Evolutionary conservation across 1,140 invertebrate genomes (phyloP), one percentile per base, ranked within the genome.

Genomic region (Xylocopa sonorina): DNA sequence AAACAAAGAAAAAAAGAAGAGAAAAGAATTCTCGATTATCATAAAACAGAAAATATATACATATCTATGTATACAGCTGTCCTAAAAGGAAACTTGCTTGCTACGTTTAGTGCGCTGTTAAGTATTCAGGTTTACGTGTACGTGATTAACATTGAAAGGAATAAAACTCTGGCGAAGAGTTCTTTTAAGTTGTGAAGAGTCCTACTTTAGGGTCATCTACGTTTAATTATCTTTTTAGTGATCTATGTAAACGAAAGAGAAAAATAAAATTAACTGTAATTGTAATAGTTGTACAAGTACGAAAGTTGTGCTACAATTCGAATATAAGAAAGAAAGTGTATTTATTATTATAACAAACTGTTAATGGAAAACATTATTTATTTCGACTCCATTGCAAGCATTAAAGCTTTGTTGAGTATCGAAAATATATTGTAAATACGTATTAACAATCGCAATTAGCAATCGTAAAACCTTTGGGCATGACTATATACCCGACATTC

Each of bases 391-490:
- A n/a, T 71, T 51, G 32, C 34, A 77, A 69, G 43, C 67, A 27
- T n/a, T 43, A 71, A 38, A 71, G 67, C 67, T 58, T 60, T 58
- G 38, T 73, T 73, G 27, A 73, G 43, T 73, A 73, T 77, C 66
- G 75, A 78, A 78, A 78, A 71, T 78, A 78, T 78, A 71, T 78
- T 71, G 75, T 78, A 58, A 78, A 78, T 78, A 76, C 32, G 41
- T 55, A 34, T 76, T 76, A 78, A 78, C 75, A 78, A 78, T 62
- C 29, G 24, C 34, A n/a, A n/a, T 71, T 71, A n/a, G n/a, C n/a
- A n/a, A n/a, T 34, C 34, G 34, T 78, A 51, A 50, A 38, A 71
- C 10, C n/a, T 1, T 41, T 62, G n/a, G 46, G 27, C 43, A 48
- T 27, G 16, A 41, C 6, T 27, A 21, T 29, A 57, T 21, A 29